Base-by-base conservation (phyloP, 2,797 vertebrate species). In the Smutsia temminckii region DNA sequence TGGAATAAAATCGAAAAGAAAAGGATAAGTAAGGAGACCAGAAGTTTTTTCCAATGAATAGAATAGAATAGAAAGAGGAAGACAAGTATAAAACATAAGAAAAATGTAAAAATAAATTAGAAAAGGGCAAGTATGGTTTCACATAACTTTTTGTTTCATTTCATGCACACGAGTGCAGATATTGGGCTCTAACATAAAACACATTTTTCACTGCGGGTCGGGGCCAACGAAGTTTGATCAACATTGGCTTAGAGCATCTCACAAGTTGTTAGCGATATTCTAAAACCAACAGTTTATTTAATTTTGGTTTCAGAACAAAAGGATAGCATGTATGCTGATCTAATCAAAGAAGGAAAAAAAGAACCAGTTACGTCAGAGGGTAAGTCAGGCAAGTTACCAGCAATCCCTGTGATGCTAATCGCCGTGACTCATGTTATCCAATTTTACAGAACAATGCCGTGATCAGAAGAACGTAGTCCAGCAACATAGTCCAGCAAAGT, bases 261-360 rank as follows among this genome's bases (percentile, higher is more conserved):
- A 4, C 21, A 81, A 29, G 2, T 55, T 78, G 21, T 34, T 86
- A 51, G 37, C 66, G 61, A 64, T 37, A 46, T 78, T 93, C 63
- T 85, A 95, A 92, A 77, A 29, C 78, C 46, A 69, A n/a, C 16
- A 14, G 84, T 88, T 63, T 89, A n/a, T 78, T 78, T 51, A 42
- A 13, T 80, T 92, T 93, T 95, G 2, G 4, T 88, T 96, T 83
- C 69, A 96, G 96, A 79, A 59, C 18, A 6, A 66, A 59, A 88
- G 75, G 25, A 32, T 6, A 81, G 12, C 29, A 1, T 16, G 3
- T 7, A 40, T 16, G 55, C 34, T 49, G 37, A 14, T n/a, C 4
- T 5, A 69, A 3, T 1, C 37, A 3, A 21, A 42, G 34, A 69
- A 29, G 88, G 95, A 32, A 87, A 87, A 29, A 94, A 93, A 27